Base-by-base conservation (phyloP, 2,888 invertebrate genomes). In the Phortica magna region DNA sequence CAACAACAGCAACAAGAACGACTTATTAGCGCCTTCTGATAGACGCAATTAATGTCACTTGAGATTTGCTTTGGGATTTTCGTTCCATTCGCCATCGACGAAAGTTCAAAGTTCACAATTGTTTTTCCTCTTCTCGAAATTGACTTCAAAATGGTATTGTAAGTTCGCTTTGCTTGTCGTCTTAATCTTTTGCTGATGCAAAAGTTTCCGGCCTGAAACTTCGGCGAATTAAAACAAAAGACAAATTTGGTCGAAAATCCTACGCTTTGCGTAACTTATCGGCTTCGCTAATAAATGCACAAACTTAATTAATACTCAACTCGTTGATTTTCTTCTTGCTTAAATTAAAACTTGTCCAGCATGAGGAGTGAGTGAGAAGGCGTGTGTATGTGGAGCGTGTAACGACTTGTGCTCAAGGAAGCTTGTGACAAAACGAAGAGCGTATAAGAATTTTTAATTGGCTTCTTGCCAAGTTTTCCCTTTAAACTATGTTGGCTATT, bases 251-350 rank as follows among this genome's bases (percentile, higher is more conserved):
- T 43, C 42, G 10, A 19, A 31, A 43, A 42, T 42, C 12, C 42
- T 5, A 12, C 80, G 81, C 80, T 87, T 80, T 86, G 82, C 73
- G 79, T 14, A 48, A 42, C 10, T 68, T 68, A 68, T 68, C 43
- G 68, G 48, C 68, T 17, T 12, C 39, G 19, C 43, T 68, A 68
- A 68, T 68, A 82, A 88, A 82, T 88, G 88, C 88, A 88, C 88
- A 82, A 88, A 84, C 83, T 88, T 88, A 88, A 85, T 88, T 88
- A 88, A 87, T 84, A 84, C 84, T 79, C 68, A 73, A 53, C 71
- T 72, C 59, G 57, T 68, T 77, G 65, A 48, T 55, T 74, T 72
- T 14, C 10, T 48, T 61, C 22, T 12, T 31, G 41, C 41, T 17
- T 14, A 67, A 42, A 67, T 67, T 39, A 67, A 67, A 67, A 67